Evolutionary conservation across 2,888 invertebrate species (phyloP).

Genomic region (Mythimna lalbum): DNA sequence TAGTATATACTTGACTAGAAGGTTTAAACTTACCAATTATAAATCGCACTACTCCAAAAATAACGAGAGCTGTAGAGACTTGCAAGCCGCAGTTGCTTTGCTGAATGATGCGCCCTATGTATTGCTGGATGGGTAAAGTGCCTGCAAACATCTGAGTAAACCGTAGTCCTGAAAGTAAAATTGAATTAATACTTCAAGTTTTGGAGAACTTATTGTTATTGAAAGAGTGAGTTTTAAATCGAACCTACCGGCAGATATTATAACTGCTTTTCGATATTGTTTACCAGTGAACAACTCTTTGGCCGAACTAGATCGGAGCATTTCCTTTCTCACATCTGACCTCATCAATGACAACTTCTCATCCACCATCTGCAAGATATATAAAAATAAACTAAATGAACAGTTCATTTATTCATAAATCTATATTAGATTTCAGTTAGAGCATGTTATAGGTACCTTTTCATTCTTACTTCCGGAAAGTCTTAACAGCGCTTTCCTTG

Average conservation of each 20-base stretch:
- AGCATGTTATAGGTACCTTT: conserved; percentile 29
- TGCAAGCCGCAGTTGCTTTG: conserved; percentile 74
- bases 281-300: conserved; percentile 85
- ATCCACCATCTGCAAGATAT: conserved; percentile 73
- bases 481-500: conserved; percentile 75
- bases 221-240: not conserved
- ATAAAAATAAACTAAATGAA: not conserved
- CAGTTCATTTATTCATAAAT: not conserved
- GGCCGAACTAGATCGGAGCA: conserved; percentile 81
- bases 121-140: conserved; percentile 76
- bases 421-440: not conserved
- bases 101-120: conserved; percentile 78
- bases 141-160: conserved; percentile 78
- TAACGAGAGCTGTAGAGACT: conserved; percentile 72
- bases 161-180: conserved; percentile 74
- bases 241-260: conserved; percentile 77
- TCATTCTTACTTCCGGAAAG: conserved; percentile 41
- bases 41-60: conserved; percentile 79
- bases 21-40: conserved; percentile 70
- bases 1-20: not conserved
- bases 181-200: not conserved
- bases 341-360: conserved; percentile 75
- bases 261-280: conserved; percentile 86
- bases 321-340: conserved; percentile 84
- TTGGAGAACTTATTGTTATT: not conserved